Conservation (phyloP, 2,888 invertebrate species). For the Lagria hirta region DNA sequence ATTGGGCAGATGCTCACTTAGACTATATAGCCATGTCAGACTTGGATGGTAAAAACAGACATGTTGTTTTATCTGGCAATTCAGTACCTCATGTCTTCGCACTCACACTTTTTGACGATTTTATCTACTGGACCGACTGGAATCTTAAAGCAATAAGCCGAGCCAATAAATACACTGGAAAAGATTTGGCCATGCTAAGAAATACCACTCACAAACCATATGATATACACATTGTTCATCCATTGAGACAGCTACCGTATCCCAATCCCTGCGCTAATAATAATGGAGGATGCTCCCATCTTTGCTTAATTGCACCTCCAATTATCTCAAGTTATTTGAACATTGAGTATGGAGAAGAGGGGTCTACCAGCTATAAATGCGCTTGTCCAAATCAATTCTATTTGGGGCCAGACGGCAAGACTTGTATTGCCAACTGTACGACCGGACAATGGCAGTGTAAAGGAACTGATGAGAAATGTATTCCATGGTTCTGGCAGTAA, state of each 20-base stretch:
- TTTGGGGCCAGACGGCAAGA: slow-evolving; percentile 76
- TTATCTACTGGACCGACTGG: slow-evolving; percentile 98
- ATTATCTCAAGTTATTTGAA: slow-evolving; percentile 73
- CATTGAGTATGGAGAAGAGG: slow-evolving; percentile 78
- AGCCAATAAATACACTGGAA: slow-evolving; percentile 89
- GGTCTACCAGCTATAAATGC: slow-evolving; percentile 74
- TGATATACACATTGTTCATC: slow-evolving; percentile 91
- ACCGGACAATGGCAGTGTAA: slow-evolving; percentile 80
- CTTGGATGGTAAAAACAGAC: slow-evolving; percentile 85
- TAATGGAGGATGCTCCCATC: slow-evolving; percentile 95
- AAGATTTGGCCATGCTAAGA: slow-evolving; percentile 70
- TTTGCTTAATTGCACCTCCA: slow-evolving; percentile 88
- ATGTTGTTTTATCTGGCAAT: slow-evolving; percentile 75
- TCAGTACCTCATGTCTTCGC: slow-evolving; percentile 96
- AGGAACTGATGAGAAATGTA: slow-evolving; percentile 69
- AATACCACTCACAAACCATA: slow-evolving; percentile 95
- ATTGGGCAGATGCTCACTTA: slow-evolving; percentile 97
- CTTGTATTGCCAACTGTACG: slow-evolving; percentile 94
- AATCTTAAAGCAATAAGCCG: slow-evolving; percentile 89
- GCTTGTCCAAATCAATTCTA: slow-evolving; percentile 95
- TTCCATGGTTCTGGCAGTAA: slow-evolving; percentile 79
- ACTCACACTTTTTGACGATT: slow-evolving; percentile 89
- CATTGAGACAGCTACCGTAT: slow-evolving; percentile 80
- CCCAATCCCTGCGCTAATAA: slow-evolving; percentile 87
- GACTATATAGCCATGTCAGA: slow-evolving; percentile 96